A percentile compares a stretch with the other conserved stretches of the same genome.
Conservation (phyloP, 2,888 invertebrate genomes). For the Dynastes grantii region DNA sequence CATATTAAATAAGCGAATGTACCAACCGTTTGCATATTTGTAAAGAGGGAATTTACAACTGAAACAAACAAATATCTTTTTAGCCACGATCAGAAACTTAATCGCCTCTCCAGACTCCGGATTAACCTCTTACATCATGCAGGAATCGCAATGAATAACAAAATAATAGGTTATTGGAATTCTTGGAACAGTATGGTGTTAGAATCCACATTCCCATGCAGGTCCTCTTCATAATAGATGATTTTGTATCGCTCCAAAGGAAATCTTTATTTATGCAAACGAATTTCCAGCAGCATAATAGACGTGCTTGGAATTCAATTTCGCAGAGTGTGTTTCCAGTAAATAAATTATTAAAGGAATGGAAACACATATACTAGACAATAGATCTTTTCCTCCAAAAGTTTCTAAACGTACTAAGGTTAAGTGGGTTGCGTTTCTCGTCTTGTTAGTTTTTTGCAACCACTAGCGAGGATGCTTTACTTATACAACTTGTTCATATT, state of each 20-base stretch:
- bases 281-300: not conserved
- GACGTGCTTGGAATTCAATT: not conserved
- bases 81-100: no score
- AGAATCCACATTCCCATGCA: not conserved
- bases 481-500: no score
- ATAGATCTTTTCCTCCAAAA: no score
- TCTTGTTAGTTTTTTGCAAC: no score
- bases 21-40: not conserved
- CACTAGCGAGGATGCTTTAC: no score
- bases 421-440: no score
- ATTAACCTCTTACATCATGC: no score
- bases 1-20: not conserved
- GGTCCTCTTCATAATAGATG: constrained; percentile 1
- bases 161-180: no score
- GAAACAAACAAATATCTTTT: not conserved
- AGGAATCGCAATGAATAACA: no score
- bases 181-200: no score
- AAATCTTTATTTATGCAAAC: not conserved
- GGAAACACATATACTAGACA: not conserved
- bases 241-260: not conserved
- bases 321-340: constrained; percentile 1
- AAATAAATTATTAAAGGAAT: constrained; percentile 8
- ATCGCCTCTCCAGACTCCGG: no score
- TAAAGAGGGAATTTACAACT: not conserved
- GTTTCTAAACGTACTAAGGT: no score